Base-by-base conservation (phyloP, 2,113 vertebrate species). In the Ceuthmochares aereus region DNA sequence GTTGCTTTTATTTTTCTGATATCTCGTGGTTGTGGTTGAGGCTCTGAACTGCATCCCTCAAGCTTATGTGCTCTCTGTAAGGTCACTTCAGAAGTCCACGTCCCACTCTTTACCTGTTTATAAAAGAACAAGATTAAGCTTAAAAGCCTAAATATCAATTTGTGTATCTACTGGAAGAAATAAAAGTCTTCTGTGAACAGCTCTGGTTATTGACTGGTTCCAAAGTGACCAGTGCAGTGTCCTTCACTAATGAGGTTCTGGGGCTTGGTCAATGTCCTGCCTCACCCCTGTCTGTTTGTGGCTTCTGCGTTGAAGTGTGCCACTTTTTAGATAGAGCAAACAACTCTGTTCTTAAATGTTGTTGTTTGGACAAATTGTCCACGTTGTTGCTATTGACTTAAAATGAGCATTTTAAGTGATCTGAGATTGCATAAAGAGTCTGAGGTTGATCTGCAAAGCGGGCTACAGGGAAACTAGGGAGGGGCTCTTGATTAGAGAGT, bases 1-100 rank as follows among this genome's bases (percentile, higher is more conserved):
- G 52, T 43, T 47, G 45, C 85, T 79, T 79, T 93, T 94, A 7
- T 91, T 94, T 87, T 66, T 62, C 63, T 92, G 85, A 58, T 32
- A 10, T 90, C 47, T 90, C 14, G 1, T 75, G 40, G 9, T 43
- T 92, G 79, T 64, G 67, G 37, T 64, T 47, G 72, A 49, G 84
- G 70, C 67, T 82, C 52, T 49, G 58, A 79, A 4, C 40, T 55
- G 7, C 40, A 45, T 79, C 74, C 40, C 7, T 1, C 75, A 45
- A 45, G 49, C 55, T 36, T 66, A 43, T 37, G 47, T 64, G 52
- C 74, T 77, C 18, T 29, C 8, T 69, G 23, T 20, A 45, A 91
- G 62, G 26, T 59, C n/a, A 32, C 69, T 81, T 81, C 36, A 70
- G 62, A 5, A 76, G 64, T 19, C 69, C 62, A 58, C 58, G 72